Percentiles rank a stretch among this genome's conserved stretches.
phyloP scores from a whole-genome alignment of 2,113 vertebrate genomes.

The Syngnathoides biaculeatus region DNA sequence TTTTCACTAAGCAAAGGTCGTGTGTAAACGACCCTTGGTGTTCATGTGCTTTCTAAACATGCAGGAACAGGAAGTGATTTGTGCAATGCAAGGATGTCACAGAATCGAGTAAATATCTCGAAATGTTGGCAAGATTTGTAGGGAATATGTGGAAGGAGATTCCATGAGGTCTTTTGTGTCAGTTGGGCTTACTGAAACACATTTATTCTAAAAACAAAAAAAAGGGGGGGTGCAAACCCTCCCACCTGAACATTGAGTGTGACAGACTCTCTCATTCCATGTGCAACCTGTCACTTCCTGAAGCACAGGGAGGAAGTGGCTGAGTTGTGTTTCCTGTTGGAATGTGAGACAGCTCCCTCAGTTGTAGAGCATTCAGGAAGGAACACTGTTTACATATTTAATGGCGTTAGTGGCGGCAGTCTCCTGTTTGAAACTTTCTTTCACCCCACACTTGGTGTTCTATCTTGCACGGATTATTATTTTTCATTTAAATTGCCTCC shows the following conservation, averaged over 20 bases:
- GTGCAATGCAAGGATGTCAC: not conserved
- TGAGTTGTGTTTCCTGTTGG: slow-evolving; percentile 54
- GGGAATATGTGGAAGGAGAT: not conserved
- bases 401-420: slow-evolving; percentile 7
- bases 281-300: slow-evolving; percentile 44
- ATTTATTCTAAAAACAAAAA: not conserved
- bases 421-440: not conserved
- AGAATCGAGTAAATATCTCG: not conserved
- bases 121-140: not conserved
- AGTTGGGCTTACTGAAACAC: not conserved
- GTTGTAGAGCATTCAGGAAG: slow-evolving; percentile 27
- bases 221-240: slow-evolving; percentile 2
- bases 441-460: not conserved
- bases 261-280: slow-evolving; percentile 9
- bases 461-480: not conserved
- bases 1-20: not conserved
- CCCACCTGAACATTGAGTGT: slow-evolving; percentile 9
- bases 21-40: not conserved
- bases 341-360: slow-evolving; percentile 32
- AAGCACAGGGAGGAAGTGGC: slow-evolving; percentile 55
- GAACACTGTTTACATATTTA: slow-evolving; percentile 9
- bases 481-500: not conserved
- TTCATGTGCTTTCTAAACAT: not conserved
- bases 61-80: not conserved
- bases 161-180: not conserved